Conservation (phyloP, 2,888 invertebrate species). For the Lottia scabra region DNA sequence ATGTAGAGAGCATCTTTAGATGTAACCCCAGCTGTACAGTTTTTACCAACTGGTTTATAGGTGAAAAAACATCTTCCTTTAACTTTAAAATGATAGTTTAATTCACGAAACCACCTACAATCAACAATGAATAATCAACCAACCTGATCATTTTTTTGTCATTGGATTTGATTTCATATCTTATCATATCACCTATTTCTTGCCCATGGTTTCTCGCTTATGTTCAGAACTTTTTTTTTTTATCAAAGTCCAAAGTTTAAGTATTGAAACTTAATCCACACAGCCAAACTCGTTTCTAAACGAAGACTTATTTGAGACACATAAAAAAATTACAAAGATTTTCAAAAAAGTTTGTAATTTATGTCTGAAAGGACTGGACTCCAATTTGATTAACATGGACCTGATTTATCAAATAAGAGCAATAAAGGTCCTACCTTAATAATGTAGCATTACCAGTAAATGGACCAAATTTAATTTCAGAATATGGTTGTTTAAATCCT, state of each 20-base stretch:
- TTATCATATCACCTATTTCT: too few relatives aligned
- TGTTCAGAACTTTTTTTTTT: not conserved
- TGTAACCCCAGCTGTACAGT: constrained; percentile 53
- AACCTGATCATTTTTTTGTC: too few relatives aligned
- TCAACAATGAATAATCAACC: constrained; percentile 7
- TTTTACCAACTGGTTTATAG: constrained; percentile 64
- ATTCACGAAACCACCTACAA: constrained; percentile 60
- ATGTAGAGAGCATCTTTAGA: constrained; percentile 49
- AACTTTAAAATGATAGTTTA: constrained; percentile 60
- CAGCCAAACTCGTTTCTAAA: too few relatives aligned
- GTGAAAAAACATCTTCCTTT: constrained; percentile 56
- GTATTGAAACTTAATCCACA: not conserved
- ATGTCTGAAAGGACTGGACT: not conserved
- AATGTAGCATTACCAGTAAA: constrained; percentile 63
- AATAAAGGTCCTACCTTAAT: constrained; percentile 58
- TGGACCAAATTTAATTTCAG: constrained; percentile 61
- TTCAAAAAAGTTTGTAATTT: too few relatives aligned
- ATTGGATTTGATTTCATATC: too few relatives aligned
- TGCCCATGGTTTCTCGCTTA: too few relatives aligned
- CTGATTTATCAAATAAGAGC: not conserved
- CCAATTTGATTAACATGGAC: not conserved
- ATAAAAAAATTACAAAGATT: too few relatives aligned
- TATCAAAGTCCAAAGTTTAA: not conserved
- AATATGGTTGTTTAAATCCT: constrained; percentile 59
- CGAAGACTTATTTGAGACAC: too few relatives aligned